Base-by-base conservation (phyloP, 2,888 invertebrate genomes). In the Caenorhabditis panamensis region DNA sequence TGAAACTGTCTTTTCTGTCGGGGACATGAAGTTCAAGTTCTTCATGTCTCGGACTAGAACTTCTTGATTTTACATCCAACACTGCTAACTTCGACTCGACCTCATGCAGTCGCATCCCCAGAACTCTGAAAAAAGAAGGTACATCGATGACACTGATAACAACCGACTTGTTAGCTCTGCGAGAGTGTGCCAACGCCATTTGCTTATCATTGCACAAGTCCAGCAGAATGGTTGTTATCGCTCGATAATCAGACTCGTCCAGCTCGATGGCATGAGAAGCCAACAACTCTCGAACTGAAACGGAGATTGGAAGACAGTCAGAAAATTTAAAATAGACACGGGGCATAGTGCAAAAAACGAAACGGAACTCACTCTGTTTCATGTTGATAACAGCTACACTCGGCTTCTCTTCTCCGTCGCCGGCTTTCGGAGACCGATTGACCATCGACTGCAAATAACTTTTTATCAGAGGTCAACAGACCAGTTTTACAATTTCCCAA, bases 151-250 rank as follows among this genome's bases (percentile, higher is more conserved):
- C 31, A 63, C 1, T 37, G 49, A 36, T 36, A 31, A 6, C 26
- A 41, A 47, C 75, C 51, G 16, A 95, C 95, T 94, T 95, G 91
- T 96, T 96, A 5, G 95, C 94, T 92, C 95, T 95, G 88, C 95
- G 94, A 88, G 95, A 95, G 92, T 96, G 96, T 82, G 94, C 94
- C 31, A 96, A 92, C 0, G 95, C 95, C 76, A 95, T 93, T 61
- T 94, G 95, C 92, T 96, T 96, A 90, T 96, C 96, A 91, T 95
- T 95, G 44, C 96, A 92, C 58, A 95, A 94, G 91, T 96, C 96
- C 87, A 96, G 93, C 47, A 96, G 92, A 6, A 95, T 95, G 64
- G 94, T 92, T 84, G 95, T 95, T 20, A 96, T 92, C 1, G 94
- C 94, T 88, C 94, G 94, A 53, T 95, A 92, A 91, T 96, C 95